Evolutionary conservation across 2,113 vertebrate genomes (phyloP).

Genomic region (Labeo catla): DNA sequence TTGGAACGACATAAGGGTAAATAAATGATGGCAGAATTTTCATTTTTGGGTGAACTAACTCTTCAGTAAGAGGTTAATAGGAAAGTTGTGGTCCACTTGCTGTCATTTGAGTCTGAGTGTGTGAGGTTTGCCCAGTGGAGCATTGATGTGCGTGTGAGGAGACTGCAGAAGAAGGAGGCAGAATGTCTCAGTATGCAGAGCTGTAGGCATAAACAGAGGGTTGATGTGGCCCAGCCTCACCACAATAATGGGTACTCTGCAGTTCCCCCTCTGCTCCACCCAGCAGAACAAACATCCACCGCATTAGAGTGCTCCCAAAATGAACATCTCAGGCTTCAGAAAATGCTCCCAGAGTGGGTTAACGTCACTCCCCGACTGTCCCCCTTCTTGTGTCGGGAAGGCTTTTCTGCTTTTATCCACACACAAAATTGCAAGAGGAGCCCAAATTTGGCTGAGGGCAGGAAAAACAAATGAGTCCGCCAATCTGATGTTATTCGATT

Average conservation of each 20-base stretch:
- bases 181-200: slow-evolving; percentile 44
- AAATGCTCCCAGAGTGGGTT: slow-evolving; percentile 10
- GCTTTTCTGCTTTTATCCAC: slow-evolving; percentile 23
- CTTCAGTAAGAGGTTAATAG: background rate
- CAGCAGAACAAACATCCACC: slow-evolving; percentile 55
- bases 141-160: slow-evolving; percentile 54
- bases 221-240: slow-evolving; percentile 64
- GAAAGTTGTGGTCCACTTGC: slow-evolving; percentile 35
- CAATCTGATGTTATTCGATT: slow-evolving; percentile 22
- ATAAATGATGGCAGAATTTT: slow-evolving; percentile 3
- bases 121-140: slow-evolving; percentile 25
- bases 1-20: background rate
- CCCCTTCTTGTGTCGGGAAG: slow-evolving; percentile 24
- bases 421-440: slow-evolving; percentile 24
- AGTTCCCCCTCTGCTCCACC: slow-evolving; percentile 41
- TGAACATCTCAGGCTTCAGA: slow-evolving; percentile 50
- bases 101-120: background rate
- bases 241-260: slow-evolving; percentile 68
- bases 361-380: slow-evolving; percentile 2
- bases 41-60: background rate
- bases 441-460: slow-evolving; percentile 27
- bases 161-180: slow-evolving; percentile 50
- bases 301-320: slow-evolving; percentile 56
- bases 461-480: slow-evolving; percentile 37
- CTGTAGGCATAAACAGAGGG: slow-evolving; percentile 63